These are phyloP conservation scores for Drosophila paranaensis DNA, from an alignment of 2,888 invertebrate species.

Conservation along the genomic window DNA sequence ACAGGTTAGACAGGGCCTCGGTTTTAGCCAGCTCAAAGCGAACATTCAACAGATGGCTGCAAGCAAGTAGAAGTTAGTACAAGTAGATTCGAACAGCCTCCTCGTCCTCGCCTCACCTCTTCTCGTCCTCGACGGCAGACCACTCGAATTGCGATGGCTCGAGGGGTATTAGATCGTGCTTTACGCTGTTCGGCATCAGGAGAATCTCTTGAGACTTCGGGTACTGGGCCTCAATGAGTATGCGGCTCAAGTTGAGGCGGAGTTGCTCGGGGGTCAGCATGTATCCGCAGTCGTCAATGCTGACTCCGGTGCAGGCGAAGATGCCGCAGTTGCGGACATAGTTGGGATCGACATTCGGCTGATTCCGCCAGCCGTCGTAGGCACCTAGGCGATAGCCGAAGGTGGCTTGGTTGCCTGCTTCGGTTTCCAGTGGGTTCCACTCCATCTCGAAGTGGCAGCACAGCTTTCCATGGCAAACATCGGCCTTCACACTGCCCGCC, in stretches of 20 bases:
- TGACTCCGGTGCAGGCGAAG: slow-evolving; percentile 83
- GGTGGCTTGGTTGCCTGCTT: background rate
- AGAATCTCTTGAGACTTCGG: slow-evolving; percentile 61
- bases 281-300: slow-evolving; percentile 71
- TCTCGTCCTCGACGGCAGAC: slow-evolving; percentile 39
- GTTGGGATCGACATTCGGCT: slow-evolving; percentile 79
- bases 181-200: slow-evolving; percentile 75
- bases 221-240: slow-evolving; percentile 65
- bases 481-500: background rate
- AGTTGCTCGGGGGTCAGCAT: slow-evolving; percentile 36
- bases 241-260: slow-evolving; percentile 54
- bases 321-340: slow-evolving; percentile 85
- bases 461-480: slow-evolving; percentile 57
- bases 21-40: slow-evolving; percentile 49
- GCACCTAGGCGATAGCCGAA: slow-evolving; percentile 84
- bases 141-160: slow-evolving; percentile 72
- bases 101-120: slow-evolving; percentile 20
- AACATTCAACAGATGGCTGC: slow-evolving; percentile 31
- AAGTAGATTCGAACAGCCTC: no score
- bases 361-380: slow-evolving; percentile 85
- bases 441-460: slow-evolving; percentile 78
- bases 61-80: background rate
- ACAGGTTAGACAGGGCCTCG: slow-evolving; percentile 48
- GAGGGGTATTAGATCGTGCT: slow-evolving; percentile 70
- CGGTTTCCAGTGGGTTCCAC: slow-evolving; percentile 31